Evolutionary conservation across 2,113 vertebrate species (phyloP), one percentile per base, ranked within the genome.

Genomic region (Hydropotes inermis): DNA sequence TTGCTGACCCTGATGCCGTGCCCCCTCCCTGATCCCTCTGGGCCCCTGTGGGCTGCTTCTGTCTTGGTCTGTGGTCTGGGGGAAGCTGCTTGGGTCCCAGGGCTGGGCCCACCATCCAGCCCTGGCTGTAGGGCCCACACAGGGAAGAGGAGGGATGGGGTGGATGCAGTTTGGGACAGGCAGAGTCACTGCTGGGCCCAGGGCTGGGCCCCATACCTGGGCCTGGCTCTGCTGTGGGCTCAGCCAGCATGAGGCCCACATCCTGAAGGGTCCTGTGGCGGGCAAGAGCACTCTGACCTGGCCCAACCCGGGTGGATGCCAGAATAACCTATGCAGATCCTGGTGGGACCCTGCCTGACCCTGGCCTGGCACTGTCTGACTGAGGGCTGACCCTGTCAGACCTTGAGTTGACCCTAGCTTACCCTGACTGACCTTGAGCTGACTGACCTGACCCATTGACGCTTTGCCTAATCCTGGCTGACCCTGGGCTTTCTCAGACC

Each of bases 191-290:
- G 91, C 33, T 33, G 27, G 39, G 27, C 27, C 7, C 39, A 8
- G 0, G 28, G n/a, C 64, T 67, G 33, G n/a, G 76, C 13, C 1
- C 21, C 2, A 6, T 21, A 1, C 2, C 10, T 5, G 5, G n/a
- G 57, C 25, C 57, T n/a, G 47, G 79, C 45, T 47, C 36, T 61
- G 25, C 36, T 1, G 0, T 50, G 50, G 84, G 43, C 60, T 4
- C 54, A 45, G 76, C 7, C 36, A 27, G 28, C 10, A 1, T 7
- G 17, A 45, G 4, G 45, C 7, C 36, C 13, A 15, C 3, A 13
- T 0, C 2, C 19, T 3, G 14, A 8, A 1, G 25, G 30, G 15
- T 19, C 30, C n/a, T 28, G 67, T 2, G 39, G 25, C 15, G 1
- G 0, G 21, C 27, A 2, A 25, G n/a, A 60, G 8, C 47, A 61